These are phyloP conservation scores for Steatornis caripensis DNA, from an alignment of 2,113 vertebrate genomes.

Conservation along the genomic window DNA sequence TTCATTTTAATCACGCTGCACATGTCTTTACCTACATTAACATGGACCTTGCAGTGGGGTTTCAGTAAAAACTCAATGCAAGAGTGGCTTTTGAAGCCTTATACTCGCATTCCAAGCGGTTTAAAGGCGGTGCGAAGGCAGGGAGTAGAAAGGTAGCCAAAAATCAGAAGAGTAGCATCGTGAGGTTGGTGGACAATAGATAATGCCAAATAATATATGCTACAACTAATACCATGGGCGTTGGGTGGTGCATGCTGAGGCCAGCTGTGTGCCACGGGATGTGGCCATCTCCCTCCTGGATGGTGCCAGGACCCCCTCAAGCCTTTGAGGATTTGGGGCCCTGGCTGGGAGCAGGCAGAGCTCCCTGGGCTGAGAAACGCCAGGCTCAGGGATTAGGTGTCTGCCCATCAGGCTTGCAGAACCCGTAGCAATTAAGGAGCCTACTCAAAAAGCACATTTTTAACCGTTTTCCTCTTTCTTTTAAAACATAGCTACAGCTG, in stretches of 20 bases:
- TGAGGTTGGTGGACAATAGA: no score
- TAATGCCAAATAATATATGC: no score
- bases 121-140: neutral
- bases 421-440: neutral
- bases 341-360: neutral
- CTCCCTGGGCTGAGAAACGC: neutral
- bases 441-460: neutral
- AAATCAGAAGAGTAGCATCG: neutral
- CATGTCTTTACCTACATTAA: neutral
- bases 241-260: no score
- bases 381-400: neutral
- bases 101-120: no score
- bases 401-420: neutral
- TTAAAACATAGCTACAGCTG: neutral
- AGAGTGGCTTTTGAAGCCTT: neutral
- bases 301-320: fast-evolving
- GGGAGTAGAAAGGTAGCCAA: neutral
- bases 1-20: slow-evolving; percentile 9
- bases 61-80: neutral
- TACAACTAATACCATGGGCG: no score
- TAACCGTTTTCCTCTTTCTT: neutral
- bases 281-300: neutral
- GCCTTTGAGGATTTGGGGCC: neutral
- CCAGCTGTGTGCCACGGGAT: neutral
- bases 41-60: neutral